Percentiles rank a stretch among this genome's conserved stretches.
phyloP scores from a whole-genome alignment of 1,140 invertebrate species.

The Drosophila rufa region DNA sequence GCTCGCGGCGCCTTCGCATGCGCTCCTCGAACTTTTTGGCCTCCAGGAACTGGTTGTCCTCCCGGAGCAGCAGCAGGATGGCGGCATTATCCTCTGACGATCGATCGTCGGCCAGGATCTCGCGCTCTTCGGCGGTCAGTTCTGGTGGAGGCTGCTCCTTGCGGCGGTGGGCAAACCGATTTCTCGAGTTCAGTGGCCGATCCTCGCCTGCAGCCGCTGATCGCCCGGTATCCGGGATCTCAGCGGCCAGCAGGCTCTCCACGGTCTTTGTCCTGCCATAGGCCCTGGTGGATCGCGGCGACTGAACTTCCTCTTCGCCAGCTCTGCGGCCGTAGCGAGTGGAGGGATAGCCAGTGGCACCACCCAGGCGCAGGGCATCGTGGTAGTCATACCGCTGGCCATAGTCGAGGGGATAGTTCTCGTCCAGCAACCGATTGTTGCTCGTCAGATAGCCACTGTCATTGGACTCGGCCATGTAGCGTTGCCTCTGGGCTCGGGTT shows the following conservation, averaged over 20 bases:
- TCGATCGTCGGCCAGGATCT: slow-evolving; percentile 75
- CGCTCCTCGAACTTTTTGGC: slow-evolving; percentile 88
- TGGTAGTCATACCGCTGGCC: slow-evolving; percentile 69
- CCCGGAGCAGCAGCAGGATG: slow-evolving; percentile 75
- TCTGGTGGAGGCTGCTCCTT: slow-evolving; percentile 56
- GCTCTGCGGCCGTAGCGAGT: slow-evolving; percentile 54
- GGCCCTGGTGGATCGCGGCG: slow-evolving; percentile 36
- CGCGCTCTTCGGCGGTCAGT: slow-evolving; percentile 69
- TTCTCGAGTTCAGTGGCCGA: slow-evolving; percentile 54
- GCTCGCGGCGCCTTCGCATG: slow-evolving; percentile 91
- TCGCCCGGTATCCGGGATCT: slow-evolving; percentile 21
- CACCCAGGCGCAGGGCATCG: slow-evolving; percentile 67
- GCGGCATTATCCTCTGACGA: slow-evolving; percentile 83
- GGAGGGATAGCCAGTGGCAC: slow-evolving; percentile 67
- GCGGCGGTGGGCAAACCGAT: slow-evolving; percentile 69
- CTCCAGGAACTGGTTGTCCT: slow-evolving; percentile 86
- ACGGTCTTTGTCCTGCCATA: slow-evolving; percentile 68
- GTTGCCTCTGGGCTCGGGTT: slow-evolving; percentile 58
- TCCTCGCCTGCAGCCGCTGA: slow-evolving; percentile 32
- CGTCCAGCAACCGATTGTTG: slow-evolving; percentile 64
- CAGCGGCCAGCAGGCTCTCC: slow-evolving; percentile 48
- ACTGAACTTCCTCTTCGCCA: slow-evolving; percentile 31
- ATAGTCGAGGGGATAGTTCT: slow-evolving; percentile 78
- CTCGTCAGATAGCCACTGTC: slow-evolving; percentile 73
- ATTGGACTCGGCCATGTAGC: slow-evolving; percentile 70